Evolutionary conservation across 2,113 vertebrate species (phyloP), one percentile per base, ranked within the genome.

Genomic region (Stigmatopora argus): DNA sequence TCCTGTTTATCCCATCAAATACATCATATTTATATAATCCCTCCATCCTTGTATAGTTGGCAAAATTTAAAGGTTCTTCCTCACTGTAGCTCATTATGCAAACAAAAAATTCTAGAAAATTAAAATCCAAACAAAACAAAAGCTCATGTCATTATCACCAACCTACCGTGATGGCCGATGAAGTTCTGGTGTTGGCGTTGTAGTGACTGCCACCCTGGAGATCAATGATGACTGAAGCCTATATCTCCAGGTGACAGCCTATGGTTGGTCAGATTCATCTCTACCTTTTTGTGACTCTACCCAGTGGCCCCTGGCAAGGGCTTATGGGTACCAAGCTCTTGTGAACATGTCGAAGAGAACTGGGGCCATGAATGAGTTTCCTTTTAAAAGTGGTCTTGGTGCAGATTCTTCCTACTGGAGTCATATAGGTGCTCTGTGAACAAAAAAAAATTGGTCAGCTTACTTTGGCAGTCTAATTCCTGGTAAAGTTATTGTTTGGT

Each of bases 231-330:
- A 70, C 71, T 47, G 81, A 75, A 86, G 75, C 69, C 74, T 78
- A 78, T 80, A 78, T 86, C 84, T 84, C 87, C 78, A 19, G 88
- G 86, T 75, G 82, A 85, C 78, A 75, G 75, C 67, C 86, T 86
- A 74, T 78, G 72, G 63, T 89, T 84, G 79, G 71, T 90, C 86
- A 86, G 59, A 79, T 86, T 87, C 91, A 91, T 92, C 83, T 85
- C 86, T 70, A 67, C 80, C 70, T 85, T 81, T 82, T 68, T 78
- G 74, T 84, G 70, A 78, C 73, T 62, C 79, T 62, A 44, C 85
- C 79, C 83, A 71, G 72, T 75, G 72, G 77, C 74, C 83, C 86
- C 15, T 75, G 49, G 66, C 74, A 78, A 88, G 85, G 83, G 86
- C 81, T 82, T 84, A 83, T 78, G 79, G 78, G 78, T 82, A 66